phyloP scores from a whole-genome alignment of 2,797 vertebrate species.

The Clamator glandarius region DNA sequence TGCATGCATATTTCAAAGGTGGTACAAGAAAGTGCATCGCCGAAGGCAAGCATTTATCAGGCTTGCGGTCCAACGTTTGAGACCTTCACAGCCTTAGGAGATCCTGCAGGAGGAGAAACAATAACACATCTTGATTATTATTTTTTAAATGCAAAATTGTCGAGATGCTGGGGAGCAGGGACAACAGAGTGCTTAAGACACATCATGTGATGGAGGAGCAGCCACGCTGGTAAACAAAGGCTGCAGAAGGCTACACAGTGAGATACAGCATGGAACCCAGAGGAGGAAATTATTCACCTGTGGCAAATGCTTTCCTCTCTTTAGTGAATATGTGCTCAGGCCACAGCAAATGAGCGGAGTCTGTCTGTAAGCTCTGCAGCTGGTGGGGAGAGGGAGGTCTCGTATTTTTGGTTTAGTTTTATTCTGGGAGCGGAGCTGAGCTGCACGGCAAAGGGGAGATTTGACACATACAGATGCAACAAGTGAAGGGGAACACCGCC shows the following conservation, averaged over 20 bases:
- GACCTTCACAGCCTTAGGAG: constrained; percentile 60
- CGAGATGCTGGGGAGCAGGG: constrained; percentile 38
- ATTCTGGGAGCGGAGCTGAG: not conserved
- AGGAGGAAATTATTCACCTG: constrained; percentile 20
- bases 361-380: not conserved
- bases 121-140: constrained; percentile 11
- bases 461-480: not conserved
- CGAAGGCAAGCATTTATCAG: constrained; percentile 68
- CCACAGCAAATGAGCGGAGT: not conserved
- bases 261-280: not conserved
- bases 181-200: not conserved
- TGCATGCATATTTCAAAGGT: constrained; percentile 76
- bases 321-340: not conserved
- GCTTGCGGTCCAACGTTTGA: constrained; percentile 64
- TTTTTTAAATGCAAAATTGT: constrained; percentile 53
- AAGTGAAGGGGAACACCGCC: not conserved
- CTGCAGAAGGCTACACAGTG: not conserved
- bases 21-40: constrained; percentile 51
- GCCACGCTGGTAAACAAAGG: not conserved
- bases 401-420: not conserved
- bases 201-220: not conserved
- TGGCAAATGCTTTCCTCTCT: not conserved
- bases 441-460: not conserved
- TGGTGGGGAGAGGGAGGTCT: not conserved
- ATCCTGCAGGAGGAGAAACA: constrained; percentile 31